Percentiles rank a stretch among this genome's conserved stretches.
phyloP scores from a whole-genome alignment of 2,888 invertebrate genomes.

The Iphiclides podalirius region DNA sequence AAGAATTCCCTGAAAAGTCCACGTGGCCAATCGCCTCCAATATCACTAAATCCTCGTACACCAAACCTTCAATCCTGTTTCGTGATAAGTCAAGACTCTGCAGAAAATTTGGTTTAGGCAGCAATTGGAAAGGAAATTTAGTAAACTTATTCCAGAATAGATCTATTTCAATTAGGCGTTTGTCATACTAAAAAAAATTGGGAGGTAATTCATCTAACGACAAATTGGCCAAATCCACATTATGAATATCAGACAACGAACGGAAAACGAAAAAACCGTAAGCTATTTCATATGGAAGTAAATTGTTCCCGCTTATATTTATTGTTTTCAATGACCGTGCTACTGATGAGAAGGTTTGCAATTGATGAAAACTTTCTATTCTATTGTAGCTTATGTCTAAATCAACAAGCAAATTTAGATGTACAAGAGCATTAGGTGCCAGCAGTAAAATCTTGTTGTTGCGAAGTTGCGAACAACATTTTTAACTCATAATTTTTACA shows the following conservation, averaged over 20 bases:
- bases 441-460: conserved; percentile 87
- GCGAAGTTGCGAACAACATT: conserved; percentile 81
- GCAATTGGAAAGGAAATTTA: conserved; percentile 76
- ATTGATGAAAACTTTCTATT: conserved; percentile 84
- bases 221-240: conserved; percentile 81
- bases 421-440: conserved; percentile 86
- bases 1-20: conserved; percentile 82
- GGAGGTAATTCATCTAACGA: conserved; percentile 77
- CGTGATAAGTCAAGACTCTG: conserved; percentile 86
- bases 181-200: conserved; percentile 80
- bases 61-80: conserved; percentile 84
- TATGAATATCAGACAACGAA: conserved; percentile 77
- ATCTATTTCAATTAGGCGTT: conserved; percentile 83
- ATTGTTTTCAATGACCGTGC: conserved; percentile 82
- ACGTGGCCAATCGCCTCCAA: conserved; percentile 79
- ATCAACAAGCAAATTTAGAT: conserved; percentile 83
- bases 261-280: conserved; percentile 80
- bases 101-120: conserved; percentile 79
- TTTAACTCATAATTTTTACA: conserved; percentile 77
- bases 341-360: conserved; percentile 80
- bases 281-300: conserved; percentile 78
- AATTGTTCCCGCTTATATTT: conserved; percentile 85
- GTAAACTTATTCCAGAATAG: conserved; percentile 86
- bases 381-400: conserved; percentile 89
- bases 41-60: conserved; percentile 77